Percentiles rank a stretch among this genome's conserved stretches.
phyloP scores from a whole-genome alignment of 2,797 vertebrate genomes.

The Orientallactaga sibirica region DNA sequence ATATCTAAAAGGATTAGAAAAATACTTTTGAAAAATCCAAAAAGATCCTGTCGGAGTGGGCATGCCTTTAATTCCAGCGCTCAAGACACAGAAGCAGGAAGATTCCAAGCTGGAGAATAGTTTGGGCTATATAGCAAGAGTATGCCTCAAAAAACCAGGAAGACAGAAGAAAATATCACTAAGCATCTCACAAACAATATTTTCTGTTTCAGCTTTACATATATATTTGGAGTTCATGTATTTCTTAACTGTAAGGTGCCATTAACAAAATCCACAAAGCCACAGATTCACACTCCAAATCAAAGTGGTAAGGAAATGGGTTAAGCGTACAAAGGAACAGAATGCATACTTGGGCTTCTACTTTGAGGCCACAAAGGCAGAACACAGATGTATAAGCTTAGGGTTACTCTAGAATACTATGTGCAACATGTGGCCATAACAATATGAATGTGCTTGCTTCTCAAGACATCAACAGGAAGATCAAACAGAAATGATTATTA shows the following conservation, averaged over 20 bases:
- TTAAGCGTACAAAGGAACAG: conserved; percentile 6
- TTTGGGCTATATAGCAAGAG: background rate
- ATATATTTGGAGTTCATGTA: background rate
- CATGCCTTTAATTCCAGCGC: background rate
- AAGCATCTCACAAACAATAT: conserved; percentile 8
- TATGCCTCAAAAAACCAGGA: background rate
- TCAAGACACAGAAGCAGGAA: background rate
- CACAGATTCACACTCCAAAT: background rate
- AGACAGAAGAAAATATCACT: conserved; percentile 7
- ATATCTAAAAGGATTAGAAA: too few species aligned
- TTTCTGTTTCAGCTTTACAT: conserved; percentile 51
- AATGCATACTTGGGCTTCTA: background rate
- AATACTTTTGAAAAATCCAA: background rate
- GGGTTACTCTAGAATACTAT: background rate
- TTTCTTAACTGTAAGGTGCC: conserved; percentile 31
- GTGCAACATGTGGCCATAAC: conserved; percentile 21
- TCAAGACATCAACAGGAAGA: conserved; percentile 53
- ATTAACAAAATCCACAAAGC: background rate
- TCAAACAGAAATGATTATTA: conserved; percentile 74
- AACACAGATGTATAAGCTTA: conserved; percentile 20
- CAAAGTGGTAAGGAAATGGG: conserved; percentile 38
- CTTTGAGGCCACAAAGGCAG: background rate
- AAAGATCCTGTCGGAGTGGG: background rate
- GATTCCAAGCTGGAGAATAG: background rate
- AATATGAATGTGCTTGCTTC: conserved; percentile 38